These are phyloP conservation scores for Drymodes brunneopygia DNA, from an alignment of 2,113 vertebrate genomes.

Conservation along the genomic window DNA sequence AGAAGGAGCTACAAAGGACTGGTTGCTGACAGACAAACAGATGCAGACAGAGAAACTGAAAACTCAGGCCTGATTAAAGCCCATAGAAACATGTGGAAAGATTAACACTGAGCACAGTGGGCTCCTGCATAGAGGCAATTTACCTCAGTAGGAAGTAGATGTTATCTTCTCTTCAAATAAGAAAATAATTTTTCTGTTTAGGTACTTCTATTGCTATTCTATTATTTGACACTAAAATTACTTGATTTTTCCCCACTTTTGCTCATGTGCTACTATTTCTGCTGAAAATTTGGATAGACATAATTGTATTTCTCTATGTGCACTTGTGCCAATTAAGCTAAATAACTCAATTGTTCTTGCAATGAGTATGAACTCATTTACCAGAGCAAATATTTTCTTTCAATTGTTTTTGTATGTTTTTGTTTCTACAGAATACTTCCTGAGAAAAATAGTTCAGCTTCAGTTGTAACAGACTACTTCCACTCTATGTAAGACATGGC, in stretches of 20 bases:
- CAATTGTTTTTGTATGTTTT: neutral
- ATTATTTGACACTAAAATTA: neutral
- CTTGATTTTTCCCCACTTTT: neutral
- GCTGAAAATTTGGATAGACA: neutral
- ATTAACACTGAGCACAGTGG: neutral
- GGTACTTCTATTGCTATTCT: neutral
- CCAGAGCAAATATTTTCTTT: slow-evolving; percentile 2
- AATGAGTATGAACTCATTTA: neutral
- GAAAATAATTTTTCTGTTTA: neutral
- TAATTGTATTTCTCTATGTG: neutral
- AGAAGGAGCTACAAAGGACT: neutral
- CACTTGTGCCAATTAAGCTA: neutral
- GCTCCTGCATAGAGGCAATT: neutral
- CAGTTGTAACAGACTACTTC: neutral
- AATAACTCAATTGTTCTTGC: neutral
- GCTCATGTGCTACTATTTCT: neutral
- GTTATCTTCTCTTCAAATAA: neutral
- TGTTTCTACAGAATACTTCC: neutral
- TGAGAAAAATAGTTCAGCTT: neutral
- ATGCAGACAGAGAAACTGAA: neutral
- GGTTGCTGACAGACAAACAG: neutral
- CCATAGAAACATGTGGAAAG: neutral
- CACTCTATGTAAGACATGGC: neutral
- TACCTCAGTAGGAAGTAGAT: neutral
- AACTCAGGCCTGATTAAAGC: neutral